Evolutionary conservation across 2,888 invertebrate genomes (phyloP).

Genomic region (Phorcus lineatus): DNA sequence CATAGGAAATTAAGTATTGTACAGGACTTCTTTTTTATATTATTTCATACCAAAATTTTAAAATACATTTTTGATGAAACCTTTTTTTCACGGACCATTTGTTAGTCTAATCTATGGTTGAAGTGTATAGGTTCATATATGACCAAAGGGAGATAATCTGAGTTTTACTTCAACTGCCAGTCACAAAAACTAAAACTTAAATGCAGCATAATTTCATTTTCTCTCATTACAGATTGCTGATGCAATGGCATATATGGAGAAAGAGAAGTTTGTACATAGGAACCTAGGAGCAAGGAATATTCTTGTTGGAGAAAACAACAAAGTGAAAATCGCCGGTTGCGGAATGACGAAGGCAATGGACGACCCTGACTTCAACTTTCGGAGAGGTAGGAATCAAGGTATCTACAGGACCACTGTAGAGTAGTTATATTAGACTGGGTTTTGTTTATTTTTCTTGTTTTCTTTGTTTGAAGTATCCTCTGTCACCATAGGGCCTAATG

Average conservation of each 20-base stretch:
- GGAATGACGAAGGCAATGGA: conserved; percentile 73
- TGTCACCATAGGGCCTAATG: too few species aligned
- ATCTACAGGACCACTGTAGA: neutral
- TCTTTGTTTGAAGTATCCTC: too few species aligned
- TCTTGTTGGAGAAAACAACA: conserved; percentile 72
- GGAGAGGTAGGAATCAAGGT: conserved; percentile 57
- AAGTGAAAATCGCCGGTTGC: conserved; percentile 75
- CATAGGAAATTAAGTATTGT: too few species aligned
- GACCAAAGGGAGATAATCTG: neutral
- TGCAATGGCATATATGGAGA: conserved; percentile 75
- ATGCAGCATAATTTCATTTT: neutral
- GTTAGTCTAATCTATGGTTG: too few species aligned
- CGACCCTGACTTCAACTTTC: conserved; percentile 69
- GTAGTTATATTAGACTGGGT: too few species aligned
- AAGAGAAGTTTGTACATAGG: conserved; percentile 73
- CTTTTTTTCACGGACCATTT: too few species aligned
- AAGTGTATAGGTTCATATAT: neutral
- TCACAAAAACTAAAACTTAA: neutral
- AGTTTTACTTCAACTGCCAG: too few species aligned
- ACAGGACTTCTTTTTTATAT: too few species aligned
- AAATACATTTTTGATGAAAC: too few species aligned
- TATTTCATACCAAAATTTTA: too few species aligned
- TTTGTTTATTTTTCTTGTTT: too few species aligned
- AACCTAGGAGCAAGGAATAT: conserved; percentile 74
- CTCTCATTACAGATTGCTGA: conserved; percentile 69